These are phyloP conservation scores for Neocrepidodera transversa DNA, from an alignment of 2,888 invertebrate species.

Conservation along the genomic window DNA sequence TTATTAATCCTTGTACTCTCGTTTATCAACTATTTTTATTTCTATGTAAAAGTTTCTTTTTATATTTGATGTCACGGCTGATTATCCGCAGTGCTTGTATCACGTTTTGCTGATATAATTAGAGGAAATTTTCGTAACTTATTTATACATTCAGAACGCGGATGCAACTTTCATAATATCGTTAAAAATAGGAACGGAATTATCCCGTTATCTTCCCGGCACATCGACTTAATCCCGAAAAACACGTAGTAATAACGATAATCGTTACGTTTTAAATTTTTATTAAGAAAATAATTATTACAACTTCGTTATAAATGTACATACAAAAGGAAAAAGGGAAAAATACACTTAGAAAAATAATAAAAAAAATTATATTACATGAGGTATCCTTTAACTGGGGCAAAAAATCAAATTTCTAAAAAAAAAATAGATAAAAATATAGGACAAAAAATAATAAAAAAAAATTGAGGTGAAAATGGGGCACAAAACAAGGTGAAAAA, in stretches of 20 bases:
- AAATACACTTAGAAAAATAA: constrained; percentile 6
- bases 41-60: background rate
- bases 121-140: constrained; percentile 19
- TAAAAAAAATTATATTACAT: no score
- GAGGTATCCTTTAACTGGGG: no score
- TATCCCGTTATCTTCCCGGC: constrained; percentile 23
- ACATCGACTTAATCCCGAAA: constrained; percentile 27
- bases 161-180: constrained; percentile 21
- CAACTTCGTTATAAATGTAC: constrained; percentile 35
- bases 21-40: background rate
- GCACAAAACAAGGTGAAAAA: no score
- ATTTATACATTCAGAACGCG: constrained; percentile 22
- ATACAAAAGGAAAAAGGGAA: constrained; percentile 30
- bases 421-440: no score
- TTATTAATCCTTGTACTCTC: no score
- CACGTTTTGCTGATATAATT: constrained; percentile 17
- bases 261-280: constrained; percentile 33
- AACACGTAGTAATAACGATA: constrained; percentile 23
- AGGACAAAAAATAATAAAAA: no score
- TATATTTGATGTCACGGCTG: background rate
- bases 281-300: constrained; percentile 37
- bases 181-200: constrained; percentile 24
- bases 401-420: no score
- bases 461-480: no score
- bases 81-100: constrained; percentile 2